Evolutionary conservation across 1,140 invertebrate genomes (phyloP).

Genomic region (Cyclina sinensis): DNA sequence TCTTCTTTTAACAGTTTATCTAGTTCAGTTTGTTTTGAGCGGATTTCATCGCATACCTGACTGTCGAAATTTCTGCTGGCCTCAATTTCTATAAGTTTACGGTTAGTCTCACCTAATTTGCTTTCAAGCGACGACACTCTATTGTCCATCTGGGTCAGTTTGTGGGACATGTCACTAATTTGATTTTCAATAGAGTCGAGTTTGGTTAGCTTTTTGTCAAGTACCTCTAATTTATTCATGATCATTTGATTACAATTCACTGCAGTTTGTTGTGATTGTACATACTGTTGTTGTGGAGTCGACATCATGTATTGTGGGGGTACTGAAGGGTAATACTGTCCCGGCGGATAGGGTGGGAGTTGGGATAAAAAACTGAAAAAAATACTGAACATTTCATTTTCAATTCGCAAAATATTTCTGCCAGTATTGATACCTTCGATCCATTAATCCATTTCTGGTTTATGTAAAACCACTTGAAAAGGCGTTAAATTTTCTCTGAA

Average conservation of each 20-base stretch:
- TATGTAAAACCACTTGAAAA: too few species aligned
- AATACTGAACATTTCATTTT: too few species aligned
- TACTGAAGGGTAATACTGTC: neutral
- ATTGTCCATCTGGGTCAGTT: conserved; percentile 1
- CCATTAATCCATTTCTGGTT: too few species aligned
- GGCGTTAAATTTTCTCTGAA: too few species aligned
- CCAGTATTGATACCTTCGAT: too few species aligned
- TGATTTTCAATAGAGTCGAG: conserved; percentile 35
- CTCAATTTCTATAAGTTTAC: conserved; percentile 39
- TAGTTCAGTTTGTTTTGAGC: neutral
- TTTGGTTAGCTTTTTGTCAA: conserved; percentile 3
- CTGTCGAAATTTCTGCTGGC: conserved; percentile 17
- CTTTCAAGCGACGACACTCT: conserved; percentile 5
- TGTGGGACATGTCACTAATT: neutral
- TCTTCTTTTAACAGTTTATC: neutral
- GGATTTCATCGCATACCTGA: conserved; percentile 5
- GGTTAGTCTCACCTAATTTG: conserved; percentile 17
- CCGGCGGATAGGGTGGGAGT: neutral
- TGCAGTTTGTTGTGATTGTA: neutral
- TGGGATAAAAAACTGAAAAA: neutral
- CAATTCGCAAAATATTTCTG: too few species aligned
- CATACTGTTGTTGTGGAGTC: neutral
- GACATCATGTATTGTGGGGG: too few species aligned
- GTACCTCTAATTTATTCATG: neutral
- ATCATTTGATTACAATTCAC: conserved; percentile 10